Conservation (phyloP, 2,797 vertebrate species). For the Intellagama lesueurii region DNA sequence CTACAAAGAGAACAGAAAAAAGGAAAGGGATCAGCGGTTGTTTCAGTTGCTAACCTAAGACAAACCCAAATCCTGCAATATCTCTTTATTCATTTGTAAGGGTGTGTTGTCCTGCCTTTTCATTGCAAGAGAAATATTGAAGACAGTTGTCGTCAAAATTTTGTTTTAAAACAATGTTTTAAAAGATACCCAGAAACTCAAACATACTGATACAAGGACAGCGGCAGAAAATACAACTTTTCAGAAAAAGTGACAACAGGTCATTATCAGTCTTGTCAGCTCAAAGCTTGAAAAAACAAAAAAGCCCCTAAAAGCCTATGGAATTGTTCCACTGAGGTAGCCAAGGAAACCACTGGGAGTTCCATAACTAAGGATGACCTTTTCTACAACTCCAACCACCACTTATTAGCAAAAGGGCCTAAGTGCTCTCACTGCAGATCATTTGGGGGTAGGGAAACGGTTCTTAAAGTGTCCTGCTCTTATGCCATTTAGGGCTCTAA, state of each 20-base stretch:
- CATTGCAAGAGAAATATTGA: neutral
- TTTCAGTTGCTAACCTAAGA: neutral
- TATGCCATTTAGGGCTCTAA: neutral
- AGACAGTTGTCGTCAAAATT: neutral
- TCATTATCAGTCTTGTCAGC: neutral
- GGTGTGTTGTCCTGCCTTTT: neutral
- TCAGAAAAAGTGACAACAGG: neutral
- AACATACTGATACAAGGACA: neutral
- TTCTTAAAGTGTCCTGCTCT: neutral
- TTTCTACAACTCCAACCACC: too few species aligned
- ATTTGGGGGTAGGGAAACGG: neutral
- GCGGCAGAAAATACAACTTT: neutral
- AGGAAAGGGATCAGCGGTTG: slow-evolving; percentile 19
- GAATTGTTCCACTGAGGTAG: too few species aligned
- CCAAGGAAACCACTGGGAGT: neutral
- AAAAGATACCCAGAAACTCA: neutral
- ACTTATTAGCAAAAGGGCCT: neutral
- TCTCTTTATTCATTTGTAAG: neutral
- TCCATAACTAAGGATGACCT: neutral
- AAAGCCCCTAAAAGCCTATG: neutral
- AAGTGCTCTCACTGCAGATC: neutral
- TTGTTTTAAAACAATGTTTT: neutral
- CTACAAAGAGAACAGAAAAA: slow-evolving; percentile 73
- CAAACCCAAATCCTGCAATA: neutral
- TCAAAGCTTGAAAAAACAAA: neutral